Evolutionary conservation across 2,113 vertebrate genomes (phyloP), one percentile per base, ranked within the genome.

Genomic region (Xyrauchen texanus): DNA sequence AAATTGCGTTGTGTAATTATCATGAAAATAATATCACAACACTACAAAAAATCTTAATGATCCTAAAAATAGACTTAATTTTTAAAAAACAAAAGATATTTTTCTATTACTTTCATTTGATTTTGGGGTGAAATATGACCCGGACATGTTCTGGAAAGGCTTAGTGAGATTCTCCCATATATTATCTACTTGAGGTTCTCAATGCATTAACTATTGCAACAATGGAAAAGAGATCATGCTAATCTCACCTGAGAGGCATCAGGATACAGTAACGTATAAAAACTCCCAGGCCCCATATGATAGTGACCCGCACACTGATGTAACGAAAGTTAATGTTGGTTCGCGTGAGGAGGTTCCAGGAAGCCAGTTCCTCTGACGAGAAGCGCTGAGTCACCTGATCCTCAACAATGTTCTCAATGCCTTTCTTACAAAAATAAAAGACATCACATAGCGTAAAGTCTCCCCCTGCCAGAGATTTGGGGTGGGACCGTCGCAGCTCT

Each of bases 291-390:
- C 91, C 96, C 97, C 97, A 98, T 81, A 98, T 89, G 12, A 95
- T 0, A 8, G 96, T 97, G 85, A 99, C 92, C 9, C 93, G 91
- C 10, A 93, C 88, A 74, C 96, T 99, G 92, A 99, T 92, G 82
- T 98, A 97, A 51, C 91, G 93, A 87, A 99, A 99, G 89, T 98
- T 95, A 82, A 94, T 87, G 66, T 99, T 99, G 86, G 97, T 98
- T 82, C 97, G 92, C 0, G 97, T 99, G 73, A 99, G 95, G n/a
- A 99, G 95, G 87, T 99, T 99, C 97, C 97, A 99, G 68, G 96
- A 97, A 57, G 92, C 94, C 34, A 99, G 88, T 85, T 99, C 96
- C 89, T 99, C 96, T 0, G 97, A 98, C n/a, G 96, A 96, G 89
- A 99, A 99, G 68, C 97, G 88, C 77, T 97, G 95, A 0, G 97